Conservation (phyloP, 1,140 invertebrate species). For the Anastrepha obliqua region DNA sequence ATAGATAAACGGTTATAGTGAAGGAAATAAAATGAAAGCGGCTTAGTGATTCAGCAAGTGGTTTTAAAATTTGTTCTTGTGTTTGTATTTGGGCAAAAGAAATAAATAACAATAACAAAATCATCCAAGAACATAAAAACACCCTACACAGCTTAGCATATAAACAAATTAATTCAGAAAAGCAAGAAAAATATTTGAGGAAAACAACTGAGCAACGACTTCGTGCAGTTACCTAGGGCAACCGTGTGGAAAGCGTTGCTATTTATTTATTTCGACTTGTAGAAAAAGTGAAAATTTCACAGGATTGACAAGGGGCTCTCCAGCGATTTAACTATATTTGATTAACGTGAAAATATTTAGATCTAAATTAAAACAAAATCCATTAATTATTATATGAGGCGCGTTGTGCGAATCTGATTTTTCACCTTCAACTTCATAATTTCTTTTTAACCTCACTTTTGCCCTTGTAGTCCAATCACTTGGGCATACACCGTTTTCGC, state of each 20-base stretch:
- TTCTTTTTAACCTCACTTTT: slow-evolving; percentile 23
- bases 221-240: slow-evolving; percentile 42
- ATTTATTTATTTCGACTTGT: slow-evolving; percentile 25
- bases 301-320: background rate
- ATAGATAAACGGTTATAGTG: background rate
- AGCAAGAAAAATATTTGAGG: slow-evolving; percentile 25
- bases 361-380: background rate
- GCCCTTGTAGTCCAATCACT: background rate
- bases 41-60: background rate
- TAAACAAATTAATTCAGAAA: background rate
- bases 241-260: slow-evolving; percentile 41
- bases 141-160: background rate
- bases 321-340: background rate
- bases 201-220: slow-evolving; percentile 44
- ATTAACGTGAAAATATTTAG: background rate
- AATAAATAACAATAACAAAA: background rate
- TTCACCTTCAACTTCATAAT: background rate
- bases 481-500: background rate
- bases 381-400: background rate
- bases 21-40: background rate
- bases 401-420: background rate
- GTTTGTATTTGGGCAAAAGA: background rate
- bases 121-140: background rate
- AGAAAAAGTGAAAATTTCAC: slow-evolving; percentile 30
- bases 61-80: background rate